Percentiles rank a stretch among this genome's conserved stretches.
phyloP scores from a whole-genome alignment of 2,113 vertebrate genomes.

The Todiramphus chloris region DNA sequence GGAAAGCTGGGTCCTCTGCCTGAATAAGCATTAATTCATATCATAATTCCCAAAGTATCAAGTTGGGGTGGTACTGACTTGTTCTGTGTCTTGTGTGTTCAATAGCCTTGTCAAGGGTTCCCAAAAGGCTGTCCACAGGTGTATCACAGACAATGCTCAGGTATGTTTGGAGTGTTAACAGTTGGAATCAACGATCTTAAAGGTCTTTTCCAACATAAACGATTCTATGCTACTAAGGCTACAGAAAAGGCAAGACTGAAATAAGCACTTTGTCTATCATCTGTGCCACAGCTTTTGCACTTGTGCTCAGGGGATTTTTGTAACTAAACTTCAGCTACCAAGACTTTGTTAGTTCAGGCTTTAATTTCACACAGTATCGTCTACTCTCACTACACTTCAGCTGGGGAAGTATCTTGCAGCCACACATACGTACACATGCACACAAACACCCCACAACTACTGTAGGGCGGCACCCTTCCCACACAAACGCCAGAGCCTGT shows the following conservation, averaged over 20 bases:
- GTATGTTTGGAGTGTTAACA: not conserved
- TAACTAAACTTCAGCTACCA: not conserved
- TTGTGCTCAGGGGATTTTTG: not conserved
- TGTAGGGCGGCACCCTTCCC: not conserved
- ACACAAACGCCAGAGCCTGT: not conserved
- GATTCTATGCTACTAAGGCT: not conserved
- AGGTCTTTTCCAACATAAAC: not conserved
- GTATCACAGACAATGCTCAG: not conserved
- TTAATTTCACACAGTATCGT: not conserved
- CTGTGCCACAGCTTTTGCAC: not conserved
- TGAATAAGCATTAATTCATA: not conserved
- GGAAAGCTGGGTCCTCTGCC: not conserved
- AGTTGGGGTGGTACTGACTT: not conserved
- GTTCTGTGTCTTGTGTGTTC: not conserved
- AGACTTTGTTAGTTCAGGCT: not conserved
- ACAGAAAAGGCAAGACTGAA: not conserved
- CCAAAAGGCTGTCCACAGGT: not conserved
- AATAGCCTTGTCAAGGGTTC: not conserved
- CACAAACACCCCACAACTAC: not conserved
- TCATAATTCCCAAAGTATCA: not conserved
- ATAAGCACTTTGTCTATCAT: not conserved
- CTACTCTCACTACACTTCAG: not conserved
- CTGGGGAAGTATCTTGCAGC: not conserved
- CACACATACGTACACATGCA: accelerated
- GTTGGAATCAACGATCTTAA: not conserved